A percentile compares a stretch with the other conserved stretches of the same genome.
phyloP scores from a whole-genome alignment of 2,888 invertebrate genomes.

The Metopia argyrocephala region DNA sequence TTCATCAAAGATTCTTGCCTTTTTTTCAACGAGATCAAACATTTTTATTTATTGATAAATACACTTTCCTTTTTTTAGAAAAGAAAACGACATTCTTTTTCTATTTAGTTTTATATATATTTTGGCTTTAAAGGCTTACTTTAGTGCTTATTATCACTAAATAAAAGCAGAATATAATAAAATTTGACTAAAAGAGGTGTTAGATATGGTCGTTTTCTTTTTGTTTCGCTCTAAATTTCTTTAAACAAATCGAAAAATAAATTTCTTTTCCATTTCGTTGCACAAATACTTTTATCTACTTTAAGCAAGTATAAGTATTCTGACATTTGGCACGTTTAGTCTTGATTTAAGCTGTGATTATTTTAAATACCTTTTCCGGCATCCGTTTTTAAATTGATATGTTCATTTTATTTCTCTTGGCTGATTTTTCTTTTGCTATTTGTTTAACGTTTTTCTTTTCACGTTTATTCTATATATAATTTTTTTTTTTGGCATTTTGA shows the following conservation, averaged over 20 bases:
- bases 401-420: slow-evolving; percentile 35
- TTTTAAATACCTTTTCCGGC: slow-evolving; percentile 55
- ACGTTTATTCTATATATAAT: neutral
- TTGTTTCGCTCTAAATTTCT: neutral
- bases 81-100: no score
- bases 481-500: slow-evolving; percentile 20
- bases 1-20: no score
- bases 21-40: no score
- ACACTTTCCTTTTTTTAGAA: no score
- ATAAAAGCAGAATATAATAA: no score
- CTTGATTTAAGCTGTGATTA: slow-evolving; percentile 46
- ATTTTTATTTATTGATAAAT: no score
- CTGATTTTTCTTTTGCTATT: neutral
- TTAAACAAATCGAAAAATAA: neutral
- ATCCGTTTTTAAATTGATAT: slow-evolving; percentile 54
- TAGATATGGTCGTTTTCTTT: no score
- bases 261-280: neutral
- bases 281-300: neutral
- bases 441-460: neutral
- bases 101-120: no score
- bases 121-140: no score
- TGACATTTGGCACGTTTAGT: slow-evolving; percentile 32
- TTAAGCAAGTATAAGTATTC: neutral
- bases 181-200: no score
- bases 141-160: no score